phyloP scores from a whole-genome alignment of 2,888 invertebrate species.

The Nineta flava region DNA sequence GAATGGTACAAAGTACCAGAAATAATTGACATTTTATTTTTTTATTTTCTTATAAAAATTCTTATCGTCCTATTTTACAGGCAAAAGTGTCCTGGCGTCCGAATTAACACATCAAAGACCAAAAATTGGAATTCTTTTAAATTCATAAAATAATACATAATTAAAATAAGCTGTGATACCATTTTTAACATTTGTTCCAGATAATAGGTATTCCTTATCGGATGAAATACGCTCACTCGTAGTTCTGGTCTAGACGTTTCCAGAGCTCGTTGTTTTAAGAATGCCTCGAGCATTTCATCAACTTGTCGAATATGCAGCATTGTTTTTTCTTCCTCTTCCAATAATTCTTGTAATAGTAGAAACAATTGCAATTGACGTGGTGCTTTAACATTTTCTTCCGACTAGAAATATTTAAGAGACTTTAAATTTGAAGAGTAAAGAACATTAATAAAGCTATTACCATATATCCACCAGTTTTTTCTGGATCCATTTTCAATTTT shows the following conservation, averaged over 20 bases:
- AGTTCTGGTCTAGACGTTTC: slow-evolving; percentile 34
- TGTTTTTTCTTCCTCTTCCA: slow-evolving; percentile 42
- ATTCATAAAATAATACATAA: too few relatives aligned
- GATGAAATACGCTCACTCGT: slow-evolving; percentile 36
- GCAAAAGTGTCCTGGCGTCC: too few relatives aligned
- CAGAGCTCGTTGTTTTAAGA: slow-evolving; percentile 28
- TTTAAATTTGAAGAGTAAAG: slow-evolving; percentile 1
- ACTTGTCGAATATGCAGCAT: slow-evolving; percentile 35
- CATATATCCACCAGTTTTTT: slow-evolving; percentile 47
- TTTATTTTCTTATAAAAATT: too few relatives aligned
- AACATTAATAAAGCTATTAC: slow-evolving; percentile 23
- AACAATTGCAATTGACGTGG: slow-evolving; percentile 48
- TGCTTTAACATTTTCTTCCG: slow-evolving; percentile 40
- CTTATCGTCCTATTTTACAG: too few relatives aligned
- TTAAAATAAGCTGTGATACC: slow-evolving; percentile 22
- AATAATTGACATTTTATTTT: too few relatives aligned
- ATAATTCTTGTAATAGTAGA: slow-evolving; percentile 40
- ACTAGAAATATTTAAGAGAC: slow-evolving; percentile 27
- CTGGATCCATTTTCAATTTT: slow-evolving; percentile 43
- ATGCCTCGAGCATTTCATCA: slow-evolving; percentile 29
- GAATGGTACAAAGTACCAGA: too few relatives aligned
- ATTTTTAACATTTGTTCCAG: slow-evolving; percentile 30
- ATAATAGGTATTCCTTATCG: slow-evolving; percentile 34
- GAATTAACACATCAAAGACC: too few relatives aligned
- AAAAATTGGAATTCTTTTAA: too few relatives aligned